Percentiles rank a stretch among this genome's conserved stretches.
These are phyloP conservation scores for Epinephelus cyanopodus DNA, from an alignment of 2,113 vertebrate genomes.

Conservation along the genomic window DNA sequence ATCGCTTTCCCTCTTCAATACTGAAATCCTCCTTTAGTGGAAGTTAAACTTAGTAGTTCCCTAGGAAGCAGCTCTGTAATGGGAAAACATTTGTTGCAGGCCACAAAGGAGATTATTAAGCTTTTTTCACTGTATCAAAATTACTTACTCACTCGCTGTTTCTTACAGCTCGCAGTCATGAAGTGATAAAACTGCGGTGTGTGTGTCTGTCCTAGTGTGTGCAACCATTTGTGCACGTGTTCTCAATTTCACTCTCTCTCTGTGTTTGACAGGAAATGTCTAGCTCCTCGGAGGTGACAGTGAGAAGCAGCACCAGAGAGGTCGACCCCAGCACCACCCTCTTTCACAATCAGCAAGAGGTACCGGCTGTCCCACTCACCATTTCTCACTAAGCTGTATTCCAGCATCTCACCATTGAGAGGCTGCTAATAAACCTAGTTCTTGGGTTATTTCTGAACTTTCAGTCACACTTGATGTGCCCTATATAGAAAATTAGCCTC, in stretches of 20 bases:
- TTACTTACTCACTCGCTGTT: conserved; percentile 22
- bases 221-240: not conserved
- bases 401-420: not conserved
- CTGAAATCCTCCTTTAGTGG: conserved; percentile 18
- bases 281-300: conserved; percentile 83
- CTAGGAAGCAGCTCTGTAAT: conserved; percentile 44
- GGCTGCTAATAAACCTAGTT: not conserved
- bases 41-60: conserved; percentile 39
- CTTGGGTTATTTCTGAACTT: conserved; percentile 16
- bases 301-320: conserved; percentile 83
- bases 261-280: conserved; percentile 84
- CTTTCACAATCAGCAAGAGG: conserved; percentile 84
- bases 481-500: conserved; percentile 1
- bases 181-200: conserved; percentile 9
- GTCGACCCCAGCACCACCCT: conserved; percentile 69
- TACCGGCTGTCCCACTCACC: conserved; percentile 24
- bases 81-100: conserved; percentile 47
- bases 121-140: conserved; percentile 45
- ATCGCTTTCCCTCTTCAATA: conserved; percentile 24
- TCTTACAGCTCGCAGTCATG: conserved; percentile 33
- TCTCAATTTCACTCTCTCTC: not conserved
- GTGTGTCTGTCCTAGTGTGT: conserved; percentile 5
- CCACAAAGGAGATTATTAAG: conserved; percentile 42
- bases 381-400: not conserved
- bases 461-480: not conserved